phyloP scores from a whole-genome alignment of 2,113 vertebrate genomes.

The Macroglossus sobrinus region DNA sequence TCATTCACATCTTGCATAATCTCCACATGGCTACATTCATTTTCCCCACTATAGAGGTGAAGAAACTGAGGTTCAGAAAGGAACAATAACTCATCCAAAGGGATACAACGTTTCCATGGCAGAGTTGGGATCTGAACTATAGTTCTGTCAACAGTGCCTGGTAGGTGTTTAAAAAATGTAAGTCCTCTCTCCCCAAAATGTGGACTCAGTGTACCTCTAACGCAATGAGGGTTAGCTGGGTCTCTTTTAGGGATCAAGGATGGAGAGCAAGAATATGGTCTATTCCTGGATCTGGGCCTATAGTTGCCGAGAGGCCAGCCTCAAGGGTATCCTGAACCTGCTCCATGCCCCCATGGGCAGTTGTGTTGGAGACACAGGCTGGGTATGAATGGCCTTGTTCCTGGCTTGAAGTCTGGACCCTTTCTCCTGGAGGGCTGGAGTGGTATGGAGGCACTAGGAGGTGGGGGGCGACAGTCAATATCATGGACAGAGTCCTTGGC shows the following conservation, averaged over 20 bases:
- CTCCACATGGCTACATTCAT: background rate
- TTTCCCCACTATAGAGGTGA: rapidly evolving
- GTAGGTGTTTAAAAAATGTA: background rate
- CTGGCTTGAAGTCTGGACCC: background rate
- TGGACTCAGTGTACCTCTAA: background rate
- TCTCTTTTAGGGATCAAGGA: background rate
- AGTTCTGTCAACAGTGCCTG: background rate
- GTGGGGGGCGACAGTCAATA: background rate
- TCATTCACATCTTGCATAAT: rapidly evolving
- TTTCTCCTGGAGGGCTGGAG: background rate
- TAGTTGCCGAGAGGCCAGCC: background rate
- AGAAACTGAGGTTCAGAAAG: background rate
- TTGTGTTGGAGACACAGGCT: background rate
- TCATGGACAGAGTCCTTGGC: background rate
- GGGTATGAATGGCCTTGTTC: background rate
- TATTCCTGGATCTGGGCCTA: background rate
- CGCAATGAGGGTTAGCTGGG: rapidly evolving
- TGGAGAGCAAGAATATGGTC: background rate
- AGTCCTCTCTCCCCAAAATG: background rate
- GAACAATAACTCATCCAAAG: no score
- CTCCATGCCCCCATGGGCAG: background rate
- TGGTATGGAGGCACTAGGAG: no score
- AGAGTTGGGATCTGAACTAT: background rate
- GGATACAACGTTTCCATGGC: no score
- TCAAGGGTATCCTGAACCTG: background rate